Percentiles rank a stretch among this genome's conserved stretches.
phyloP scores from a whole-genome alignment of 2,888 invertebrate genomes.

The Masnerella sp. region DNA sequence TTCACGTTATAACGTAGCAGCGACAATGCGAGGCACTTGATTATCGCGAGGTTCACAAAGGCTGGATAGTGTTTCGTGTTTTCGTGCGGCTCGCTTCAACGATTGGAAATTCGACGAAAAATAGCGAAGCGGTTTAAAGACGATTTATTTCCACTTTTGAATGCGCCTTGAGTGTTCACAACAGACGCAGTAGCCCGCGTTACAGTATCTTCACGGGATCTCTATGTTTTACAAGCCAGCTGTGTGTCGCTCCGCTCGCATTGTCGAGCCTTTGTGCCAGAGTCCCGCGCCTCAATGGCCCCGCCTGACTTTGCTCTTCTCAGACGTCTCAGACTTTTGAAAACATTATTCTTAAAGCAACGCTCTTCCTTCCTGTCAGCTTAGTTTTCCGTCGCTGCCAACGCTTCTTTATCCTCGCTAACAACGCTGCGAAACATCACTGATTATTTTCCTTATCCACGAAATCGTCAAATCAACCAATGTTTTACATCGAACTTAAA shows the following conservation, averaged over 20 bases:
- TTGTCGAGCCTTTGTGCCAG: slow-evolving; percentile 73
- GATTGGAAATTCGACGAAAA: slow-evolving; percentile 55
- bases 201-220: slow-evolving; percentile 70
- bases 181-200: slow-evolving; percentile 60
- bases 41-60: slow-evolving; percentile 21
- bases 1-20: not conserved
- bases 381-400: slow-evolving; percentile 71
- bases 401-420: slow-evolving; percentile 69
- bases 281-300: slow-evolving; percentile 69
- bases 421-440: slow-evolving; percentile 32
- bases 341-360: slow-evolving; percentile 64
- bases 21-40: slow-evolving; percentile 25
- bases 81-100: slow-evolving; percentile 18
- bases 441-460: slow-evolving; percentile 31
- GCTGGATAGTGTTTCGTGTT: slow-evolving; percentile 28
- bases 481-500: too few relatives aligned
- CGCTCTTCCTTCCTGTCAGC: slow-evolving; percentile 67
- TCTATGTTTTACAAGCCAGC: slow-evolving; percentile 76
- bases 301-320: slow-evolving; percentile 72
- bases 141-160: slow-evolving; percentile 60
- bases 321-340: slow-evolving; percentile 63
- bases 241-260: slow-evolving; percentile 70
- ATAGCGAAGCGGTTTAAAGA: slow-evolving; percentile 48
- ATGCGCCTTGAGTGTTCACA: slow-evolving; percentile 60
- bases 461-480: not conserved